Conservation (phyloP, 1,140 invertebrate species). For the Manduca sexta region DNA sequence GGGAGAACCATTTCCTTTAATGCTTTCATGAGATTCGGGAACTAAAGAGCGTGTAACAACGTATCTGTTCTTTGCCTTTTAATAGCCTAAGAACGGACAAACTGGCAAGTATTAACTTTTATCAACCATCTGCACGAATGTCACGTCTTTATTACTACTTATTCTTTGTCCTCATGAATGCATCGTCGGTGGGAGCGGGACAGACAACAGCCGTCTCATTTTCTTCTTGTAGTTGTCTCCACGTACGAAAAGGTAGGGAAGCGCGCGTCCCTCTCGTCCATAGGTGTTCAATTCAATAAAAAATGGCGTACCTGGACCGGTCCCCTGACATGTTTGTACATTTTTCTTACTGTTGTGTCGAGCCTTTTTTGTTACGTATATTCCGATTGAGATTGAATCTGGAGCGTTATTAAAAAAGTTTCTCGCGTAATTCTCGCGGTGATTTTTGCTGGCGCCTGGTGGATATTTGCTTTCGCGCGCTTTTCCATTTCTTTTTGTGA, state of each 20-base stretch:
- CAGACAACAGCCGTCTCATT: conserved; percentile 35
- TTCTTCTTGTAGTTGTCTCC: conserved; percentile 29
- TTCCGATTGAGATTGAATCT: conserved; percentile 63
- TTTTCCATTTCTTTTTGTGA: conserved; percentile 5
- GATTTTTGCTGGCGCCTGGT: conserved; percentile 30
- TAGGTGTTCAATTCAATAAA: conserved; percentile 67
- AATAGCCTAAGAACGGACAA: conserved; percentile 61
- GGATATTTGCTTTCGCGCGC: conserved; percentile 25
- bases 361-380: conserved; percentile 57
- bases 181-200: conserved; percentile 34
- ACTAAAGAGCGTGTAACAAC: conserved; percentile 65
- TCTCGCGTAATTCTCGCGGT: conserved; percentile 46
- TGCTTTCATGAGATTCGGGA: conserved; percentile 63
- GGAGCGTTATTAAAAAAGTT: conserved; percentile 69
- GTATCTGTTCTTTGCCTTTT: conserved; percentile 64
- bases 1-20: conserved; percentile 59
- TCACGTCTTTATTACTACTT: conserved; percentile 71
- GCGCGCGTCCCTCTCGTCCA: conserved; percentile 46
- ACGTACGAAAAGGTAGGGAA: conserved; percentile 37
- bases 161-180: conserved; percentile 66
- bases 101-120: conserved; percentile 65
- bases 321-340: conserved; percentile 66
- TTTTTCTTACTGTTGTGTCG: conserved; percentile 61
- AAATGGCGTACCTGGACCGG: conserved; percentile 66
- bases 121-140: conserved; percentile 68